Evolutionary conservation across 53 echinoderm and acorn worm species (phyloP).

Genomic region (Henricia sp.): DNA sequence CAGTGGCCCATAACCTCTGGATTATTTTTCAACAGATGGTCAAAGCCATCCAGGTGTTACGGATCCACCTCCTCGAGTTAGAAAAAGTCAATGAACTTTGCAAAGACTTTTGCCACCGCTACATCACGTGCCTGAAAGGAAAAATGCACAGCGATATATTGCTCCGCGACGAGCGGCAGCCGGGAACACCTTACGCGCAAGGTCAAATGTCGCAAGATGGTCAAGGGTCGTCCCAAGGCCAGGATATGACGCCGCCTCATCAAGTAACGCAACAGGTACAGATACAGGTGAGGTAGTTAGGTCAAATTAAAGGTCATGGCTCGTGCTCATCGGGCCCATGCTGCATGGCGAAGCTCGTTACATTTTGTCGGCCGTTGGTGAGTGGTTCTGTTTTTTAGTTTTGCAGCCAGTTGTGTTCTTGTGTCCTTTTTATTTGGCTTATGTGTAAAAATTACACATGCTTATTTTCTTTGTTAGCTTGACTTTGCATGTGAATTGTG

Average conservation of each 20-base stretch:
- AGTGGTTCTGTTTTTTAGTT: background rate
- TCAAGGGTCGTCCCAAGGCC: slow-evolving; percentile 52
- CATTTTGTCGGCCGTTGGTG: slow-evolving; percentile 11
- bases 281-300: slow-evolving; percentile 56
- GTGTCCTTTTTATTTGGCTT: background rate
- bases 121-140: slow-evolving; percentile 96
- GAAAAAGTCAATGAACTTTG: slow-evolving; percentile 99
- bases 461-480: background rate
- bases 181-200: slow-evolving; percentile 30
- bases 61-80: slow-evolving; percentile 89
- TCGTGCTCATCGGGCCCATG: background rate
- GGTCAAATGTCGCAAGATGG: slow-evolving; percentile 46
- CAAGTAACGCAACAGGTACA: slow-evolving; percentile 57
- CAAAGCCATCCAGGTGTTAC: slow-evolving; percentile 96
- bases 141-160: slow-evolving; percentile 99
- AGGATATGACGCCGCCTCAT: slow-evolving; percentile 56
- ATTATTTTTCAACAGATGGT: slow-evolving; percentile 81
- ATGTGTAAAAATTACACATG: too few species aligned
- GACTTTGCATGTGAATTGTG: too few species aligned
- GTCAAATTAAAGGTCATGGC: slow-evolving; percentile 28
- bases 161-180: slow-evolving; percentile 80
- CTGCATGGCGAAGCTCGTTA: slow-evolving; percentile 27
- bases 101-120: slow-evolving; percentile 98
- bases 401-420: background rate
- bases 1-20: background rate